These are phyloP conservation scores for Lasiommata megera DNA, from an alignment of 2,888 invertebrate species.

Conservation along the genomic window DNA sequence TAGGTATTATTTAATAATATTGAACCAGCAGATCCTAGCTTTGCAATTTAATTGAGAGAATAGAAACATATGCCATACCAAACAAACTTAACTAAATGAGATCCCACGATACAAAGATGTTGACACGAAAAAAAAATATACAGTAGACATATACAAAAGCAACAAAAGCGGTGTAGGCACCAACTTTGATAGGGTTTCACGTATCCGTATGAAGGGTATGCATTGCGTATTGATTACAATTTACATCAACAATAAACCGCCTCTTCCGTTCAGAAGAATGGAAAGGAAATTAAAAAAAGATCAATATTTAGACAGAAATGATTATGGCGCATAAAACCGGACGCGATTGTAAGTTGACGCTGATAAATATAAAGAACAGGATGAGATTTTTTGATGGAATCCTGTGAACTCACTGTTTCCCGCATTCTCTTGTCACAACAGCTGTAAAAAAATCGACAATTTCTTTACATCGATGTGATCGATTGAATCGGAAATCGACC, in stretches of 20 bases:
- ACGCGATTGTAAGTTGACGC: slow-evolving; percentile 61
- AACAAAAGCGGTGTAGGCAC: not conserved
- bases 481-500: slow-evolving; percentile 68
- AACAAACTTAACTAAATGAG: too few relatives aligned
- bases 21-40: too few relatives aligned
- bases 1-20: too few relatives aligned
- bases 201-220: slow-evolving; percentile 45
- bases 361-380: slow-evolving; percentile 73
- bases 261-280: slow-evolving; percentile 59
- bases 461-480: slow-evolving; percentile 45
- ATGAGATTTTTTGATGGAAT: slow-evolving; percentile 71
- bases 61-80: too few relatives aligned
- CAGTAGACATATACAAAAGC: not conserved
- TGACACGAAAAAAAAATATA: not conserved
- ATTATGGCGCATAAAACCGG: slow-evolving; percentile 66
- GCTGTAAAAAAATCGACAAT: slow-evolving; percentile 40
- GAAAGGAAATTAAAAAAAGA: slow-evolving; percentile 70
- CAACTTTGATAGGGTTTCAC: slow-evolving; percentile 30
- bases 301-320: slow-evolving; percentile 79
- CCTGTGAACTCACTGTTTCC: slow-evolving; percentile 69
- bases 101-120: not conserved
- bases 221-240: slow-evolving; percentile 61
- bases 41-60: too few relatives aligned
- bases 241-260: slow-evolving; percentile 52
- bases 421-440: slow-evolving; percentile 65